Evolutionary conservation across 2,113 vertebrate species (phyloP).

Genomic region (Microtus ochrogaster): DNA sequence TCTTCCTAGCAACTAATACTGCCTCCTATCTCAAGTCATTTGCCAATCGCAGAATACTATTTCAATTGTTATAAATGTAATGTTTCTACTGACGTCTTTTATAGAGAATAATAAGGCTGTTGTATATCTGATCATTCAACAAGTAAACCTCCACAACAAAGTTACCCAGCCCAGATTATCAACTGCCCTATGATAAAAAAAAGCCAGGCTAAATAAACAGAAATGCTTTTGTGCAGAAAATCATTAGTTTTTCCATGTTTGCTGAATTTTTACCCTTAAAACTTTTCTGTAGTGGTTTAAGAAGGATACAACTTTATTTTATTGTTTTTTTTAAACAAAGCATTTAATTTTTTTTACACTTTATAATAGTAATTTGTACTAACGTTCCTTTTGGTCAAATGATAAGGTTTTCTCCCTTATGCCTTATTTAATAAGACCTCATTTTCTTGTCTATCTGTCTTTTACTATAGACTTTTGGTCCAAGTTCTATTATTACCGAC

Average conservation of each 20-base stretch:
- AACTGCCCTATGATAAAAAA: not conserved
- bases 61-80: not conserved
- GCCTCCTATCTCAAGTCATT: not conserved
- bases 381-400: not conserved
- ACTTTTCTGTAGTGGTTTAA: not conserved
- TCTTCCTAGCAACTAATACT: not conserved
- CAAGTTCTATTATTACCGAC: not conserved
- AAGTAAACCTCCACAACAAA: not conserved
- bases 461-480: not conserved
- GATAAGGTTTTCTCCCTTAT: not conserved
- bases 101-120: not conserved
- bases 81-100: not conserved
- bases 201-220: not conserved
- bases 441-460: not conserved
- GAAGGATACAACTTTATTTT: not conserved
- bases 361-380: constrained; percentile 13
- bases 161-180: not conserved
- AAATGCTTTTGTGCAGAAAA: not conserved
- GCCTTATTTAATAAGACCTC: not conserved
- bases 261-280: not conserved
- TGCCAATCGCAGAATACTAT: not conserved
- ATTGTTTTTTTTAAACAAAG: not conserved
- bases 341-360: constrained; percentile 2
- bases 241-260: not conserved
- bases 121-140: not conserved